These are phyloP conservation scores for Anser brachyrhynchus DNA, from an alignment of 2,113 vertebrate genomes.

Conservation along the genomic window DNA sequence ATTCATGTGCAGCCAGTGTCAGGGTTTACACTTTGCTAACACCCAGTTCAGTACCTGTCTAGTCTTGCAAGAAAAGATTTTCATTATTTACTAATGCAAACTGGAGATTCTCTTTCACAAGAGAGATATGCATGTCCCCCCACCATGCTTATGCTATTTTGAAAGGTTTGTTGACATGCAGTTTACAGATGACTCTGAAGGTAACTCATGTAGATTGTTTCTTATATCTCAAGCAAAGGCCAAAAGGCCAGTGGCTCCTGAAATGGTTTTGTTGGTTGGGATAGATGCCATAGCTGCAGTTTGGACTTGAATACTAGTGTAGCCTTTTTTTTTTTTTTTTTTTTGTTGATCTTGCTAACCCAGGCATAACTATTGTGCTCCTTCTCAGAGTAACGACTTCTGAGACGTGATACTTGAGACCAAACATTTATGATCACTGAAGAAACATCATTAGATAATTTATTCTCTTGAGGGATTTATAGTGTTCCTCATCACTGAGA, in stretches of 20 bases:
- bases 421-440: not conserved
- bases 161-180: not conserved
- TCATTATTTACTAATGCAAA: not conserved
- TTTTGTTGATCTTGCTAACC: not conserved
- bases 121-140: not conserved
- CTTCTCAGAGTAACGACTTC: not conserved
- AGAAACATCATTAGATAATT: not conserved
- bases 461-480: not conserved
- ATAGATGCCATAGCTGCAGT: not conserved
- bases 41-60: not conserved
- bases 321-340: not conserved
- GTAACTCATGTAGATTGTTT: not conserved
- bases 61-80: not conserved
- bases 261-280: not conserved
- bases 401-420: not conserved
- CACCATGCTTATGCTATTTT: not conserved
- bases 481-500: not conserved
- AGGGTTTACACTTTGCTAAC: not conserved
- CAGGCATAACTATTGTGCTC: not conserved
- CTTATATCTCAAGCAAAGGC: not conserved
- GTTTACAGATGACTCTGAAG: not conserved
- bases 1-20: not conserved
- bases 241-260: not conserved
- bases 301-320: not conserved
- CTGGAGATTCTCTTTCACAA: not conserved